phyloP scores from a whole-genome alignment of 2,888 invertebrate genomes.

The Netelia fuscicornis region DNA sequence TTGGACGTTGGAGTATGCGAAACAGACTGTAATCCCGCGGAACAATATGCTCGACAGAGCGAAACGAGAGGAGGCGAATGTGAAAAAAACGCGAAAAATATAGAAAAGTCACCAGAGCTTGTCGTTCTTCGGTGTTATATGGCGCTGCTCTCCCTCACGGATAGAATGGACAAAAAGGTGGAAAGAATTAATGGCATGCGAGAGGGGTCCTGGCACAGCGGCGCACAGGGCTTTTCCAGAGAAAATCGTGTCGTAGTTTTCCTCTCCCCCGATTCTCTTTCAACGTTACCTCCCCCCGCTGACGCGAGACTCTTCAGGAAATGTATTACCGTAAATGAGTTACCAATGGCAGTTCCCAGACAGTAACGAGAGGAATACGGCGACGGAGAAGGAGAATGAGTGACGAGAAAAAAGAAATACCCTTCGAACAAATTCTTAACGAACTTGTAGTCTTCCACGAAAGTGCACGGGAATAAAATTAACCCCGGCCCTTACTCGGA shows the following conservation, averaged over 20 bases:
- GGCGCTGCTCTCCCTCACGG: constrained; percentile 22
- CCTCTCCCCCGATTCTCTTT: constrained; percentile 28
- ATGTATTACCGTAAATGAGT: constrained; percentile 74
- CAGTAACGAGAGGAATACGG: constrained; percentile 39
- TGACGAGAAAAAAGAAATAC: constrained; percentile 24
- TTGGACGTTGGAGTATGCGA: not conserved
- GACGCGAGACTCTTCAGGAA: constrained; percentile 52
- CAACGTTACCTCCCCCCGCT: constrained; percentile 4
- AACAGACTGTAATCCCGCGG: constrained; percentile 20
- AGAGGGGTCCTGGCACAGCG: constrained; percentile 58
- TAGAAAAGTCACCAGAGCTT: constrained; percentile 4
- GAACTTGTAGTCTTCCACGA: constrained; percentile 21
- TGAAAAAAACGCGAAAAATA: not conserved
- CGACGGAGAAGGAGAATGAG: constrained; percentile 17
- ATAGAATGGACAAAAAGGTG: constrained; percentile 75
- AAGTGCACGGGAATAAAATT: constrained; percentile 42
- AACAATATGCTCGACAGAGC: constrained; percentile 23
- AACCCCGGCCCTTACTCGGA: constrained; percentile 18
- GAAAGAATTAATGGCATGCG: constrained; percentile 77
- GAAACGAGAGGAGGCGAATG: constrained; percentile 7
- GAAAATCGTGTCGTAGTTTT: constrained; percentile 48
- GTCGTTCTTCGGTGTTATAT: constrained; percentile 21
- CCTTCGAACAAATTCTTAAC: constrained; percentile 42
- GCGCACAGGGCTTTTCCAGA: constrained; percentile 54
- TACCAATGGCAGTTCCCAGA: constrained; percentile 62